Evolutionary conservation across 2,888 invertebrate species (phyloP).

Genomic region (Emmelina monodactyla): DNA sequence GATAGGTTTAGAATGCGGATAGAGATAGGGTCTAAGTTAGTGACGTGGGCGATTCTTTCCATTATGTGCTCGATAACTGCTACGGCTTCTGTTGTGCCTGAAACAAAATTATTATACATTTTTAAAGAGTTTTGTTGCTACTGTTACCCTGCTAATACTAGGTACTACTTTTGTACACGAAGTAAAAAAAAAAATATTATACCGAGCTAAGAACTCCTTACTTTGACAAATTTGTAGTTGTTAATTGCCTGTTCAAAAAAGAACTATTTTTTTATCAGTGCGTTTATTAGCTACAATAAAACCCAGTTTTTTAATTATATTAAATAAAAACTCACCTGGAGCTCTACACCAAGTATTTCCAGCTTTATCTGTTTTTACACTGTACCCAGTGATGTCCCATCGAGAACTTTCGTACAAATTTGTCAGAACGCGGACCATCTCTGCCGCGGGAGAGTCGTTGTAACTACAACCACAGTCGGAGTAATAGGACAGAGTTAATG

Average conservation of each 20-base stretch:
- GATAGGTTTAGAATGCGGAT: slow-evolving; percentile 64
- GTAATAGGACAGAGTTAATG: slow-evolving; percentile 50
- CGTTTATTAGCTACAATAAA: too few relatives aligned
- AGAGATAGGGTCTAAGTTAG: slow-evolving; percentile 65
- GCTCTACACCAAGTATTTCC: slow-evolving; percentile 73
- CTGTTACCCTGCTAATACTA: too few relatives aligned
- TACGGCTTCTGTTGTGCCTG: slow-evolving; percentile 65
- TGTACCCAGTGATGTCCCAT: slow-evolving; percentile 52
- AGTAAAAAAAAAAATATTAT: too few relatives aligned
- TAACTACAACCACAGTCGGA: slow-evolving; percentile 38
- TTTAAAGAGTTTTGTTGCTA: too few relatives aligned
- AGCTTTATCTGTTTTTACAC: slow-evolving; percentile 70
- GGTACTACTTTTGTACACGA: too few relatives aligned
- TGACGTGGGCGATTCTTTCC: slow-evolving; percentile 68
- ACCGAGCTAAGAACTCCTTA: too few relatives aligned
- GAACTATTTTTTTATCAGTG: too few relatives aligned
- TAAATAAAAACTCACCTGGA: slow-evolving; percentile 64
- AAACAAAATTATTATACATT: too few relatives aligned
- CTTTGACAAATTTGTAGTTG: too few relatives aligned
- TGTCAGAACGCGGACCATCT: slow-evolving; percentile 26
- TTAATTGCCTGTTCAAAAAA: too few relatives aligned
- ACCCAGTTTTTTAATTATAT: too few relatives aligned
- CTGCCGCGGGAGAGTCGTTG: slow-evolving; percentile 36
- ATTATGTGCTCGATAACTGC: slow-evolving; percentile 70
- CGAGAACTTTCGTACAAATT: slow-evolving; percentile 63